These are phyloP conservation scores for Monochamus saltuarius DNA, from an alignment of 1,140 invertebrate genomes.

Conservation along the genomic window DNA sequence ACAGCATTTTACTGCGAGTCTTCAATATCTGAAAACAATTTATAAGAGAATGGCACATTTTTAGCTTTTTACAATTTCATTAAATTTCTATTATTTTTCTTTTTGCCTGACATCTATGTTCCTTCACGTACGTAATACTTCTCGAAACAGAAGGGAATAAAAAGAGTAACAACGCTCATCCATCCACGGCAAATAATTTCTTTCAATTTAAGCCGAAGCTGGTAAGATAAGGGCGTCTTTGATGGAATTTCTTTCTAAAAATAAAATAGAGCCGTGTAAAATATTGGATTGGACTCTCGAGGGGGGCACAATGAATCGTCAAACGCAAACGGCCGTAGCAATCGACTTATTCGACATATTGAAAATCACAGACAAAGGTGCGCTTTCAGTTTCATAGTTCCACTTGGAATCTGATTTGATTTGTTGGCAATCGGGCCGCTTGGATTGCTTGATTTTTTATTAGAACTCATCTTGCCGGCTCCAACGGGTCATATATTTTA, in stretches of 20 bases:
- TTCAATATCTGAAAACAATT: too few relatives aligned
- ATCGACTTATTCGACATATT: constrained; percentile 33
- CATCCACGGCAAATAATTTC: constrained; percentile 12
- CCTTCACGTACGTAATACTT: too few relatives aligned
- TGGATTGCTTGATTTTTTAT: constrained; percentile 32
- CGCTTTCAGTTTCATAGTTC: constrained; percentile 31
- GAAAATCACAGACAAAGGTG: constrained; percentile 40
- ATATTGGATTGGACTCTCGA: constrained; percentile 31
- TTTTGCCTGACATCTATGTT: too few relatives aligned
- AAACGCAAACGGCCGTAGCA: constrained; percentile 30
- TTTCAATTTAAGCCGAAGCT: constrained; percentile 16
- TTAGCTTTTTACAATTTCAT: too few relatives aligned
- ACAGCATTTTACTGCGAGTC: too few relatives aligned
- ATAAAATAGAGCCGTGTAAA: constrained; percentile 32
- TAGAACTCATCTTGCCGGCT: constrained; percentile 4
- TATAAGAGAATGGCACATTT: too few relatives aligned
- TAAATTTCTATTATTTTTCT: too few relatives aligned
- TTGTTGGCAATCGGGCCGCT: constrained; percentile 37
- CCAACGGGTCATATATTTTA: background rate
- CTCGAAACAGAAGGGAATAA: too few relatives aligned
- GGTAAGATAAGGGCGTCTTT: constrained; percentile 12
- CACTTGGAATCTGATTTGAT: constrained; percentile 30
- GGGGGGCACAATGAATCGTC: constrained; percentile 33
- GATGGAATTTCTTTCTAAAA: constrained; percentile 27
- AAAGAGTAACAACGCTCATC: too few relatives aligned